A percentile compares a stretch with the other conserved stretches of the same genome.
Evolutionary conservation across 2,888 invertebrate species (phyloP).

Genomic region (Auanema freiburgensis): DNA sequence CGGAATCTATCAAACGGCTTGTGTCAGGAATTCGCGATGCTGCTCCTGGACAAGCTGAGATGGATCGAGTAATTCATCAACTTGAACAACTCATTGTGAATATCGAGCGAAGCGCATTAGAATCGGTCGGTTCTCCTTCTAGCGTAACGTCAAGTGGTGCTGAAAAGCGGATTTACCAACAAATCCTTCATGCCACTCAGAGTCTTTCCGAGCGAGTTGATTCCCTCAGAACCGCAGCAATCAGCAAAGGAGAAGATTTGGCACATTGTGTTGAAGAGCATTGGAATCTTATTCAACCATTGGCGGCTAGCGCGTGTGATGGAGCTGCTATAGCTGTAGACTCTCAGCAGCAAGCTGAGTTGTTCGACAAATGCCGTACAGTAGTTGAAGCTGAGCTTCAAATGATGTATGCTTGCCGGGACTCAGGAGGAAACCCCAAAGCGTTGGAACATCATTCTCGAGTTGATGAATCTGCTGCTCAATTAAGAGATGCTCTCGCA

Average conservation of each 20-base stretch:
- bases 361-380: constrained; percentile 76
- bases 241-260: constrained; percentile 78
- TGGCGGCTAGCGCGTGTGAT: constrained; percentile 79
- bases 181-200: constrained; percentile 78
- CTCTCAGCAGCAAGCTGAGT: constrained; percentile 73
- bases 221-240: constrained; percentile 81
- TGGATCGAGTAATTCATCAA: constrained; percentile 75
- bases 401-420: constrained; percentile 76
- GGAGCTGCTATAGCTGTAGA: constrained; percentile 48
- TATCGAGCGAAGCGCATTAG: constrained; percentile 35
- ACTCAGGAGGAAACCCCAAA: constrained; percentile 83
- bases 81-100: constrained; percentile 72
- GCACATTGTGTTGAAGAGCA: constrained; percentile 76
- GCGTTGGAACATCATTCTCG: constrained; percentile 78
- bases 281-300: constrained; percentile 75
- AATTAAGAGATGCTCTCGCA: constrained; percentile 78
- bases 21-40: constrained; percentile 85
- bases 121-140: constrained; percentile 25
- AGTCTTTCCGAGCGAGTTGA: constrained; percentile 84
- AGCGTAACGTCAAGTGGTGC: constrained; percentile 30
- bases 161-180: constrained; percentile 72
- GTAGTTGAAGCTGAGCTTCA: constrained; percentile 89
- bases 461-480: constrained; percentile 80
- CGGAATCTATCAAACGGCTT: constrained; percentile 90
- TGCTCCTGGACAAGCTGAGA: constrained; percentile 92